Base-by-base conservation (phyloP, 1,140 invertebrate species). In the Anthonomus grandis region DNA sequence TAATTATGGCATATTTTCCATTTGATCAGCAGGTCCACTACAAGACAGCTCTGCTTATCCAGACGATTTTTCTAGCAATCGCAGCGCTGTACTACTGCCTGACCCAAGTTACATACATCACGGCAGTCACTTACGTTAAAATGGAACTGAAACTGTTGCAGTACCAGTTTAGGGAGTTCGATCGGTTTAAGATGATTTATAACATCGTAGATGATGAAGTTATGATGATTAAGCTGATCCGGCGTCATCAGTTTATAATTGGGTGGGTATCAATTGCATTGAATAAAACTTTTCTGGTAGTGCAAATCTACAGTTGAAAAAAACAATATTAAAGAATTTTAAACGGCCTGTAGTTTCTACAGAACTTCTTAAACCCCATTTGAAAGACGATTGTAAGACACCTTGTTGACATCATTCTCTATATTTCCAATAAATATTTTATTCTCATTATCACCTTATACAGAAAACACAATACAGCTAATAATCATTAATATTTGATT, bases 1-100 rank as follows among this genome's bases (percentile, higher is more conserved):
- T 45, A 17, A 19, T 52, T 37, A 21, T 52, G 39, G 27, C 34
- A 5, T 27, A 38, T 52, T 50, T 50, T 23, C 48, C 48, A 18
- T 50, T 50, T 38, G 48, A 53, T 41, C 27, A 42, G 6, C 10
- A 45, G 21, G 12, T 24, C 12, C 5, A 42, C 17, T 44, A 53
- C 24, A n/a, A 13, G 22, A 10, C 24, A 31, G 44, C 41, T 19
- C 18, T 53, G 15, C 19, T 31, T 19, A 17, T 42, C 22, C 51
- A 53, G 34, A 21, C 12, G 21, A 34, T 38, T 6, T 50, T 25
- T 12, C 4, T 50, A 4, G 19, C 1, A 23, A n/a, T 50, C n/a
- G 48, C 34, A 1, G n/a, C 17, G n/a, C 10, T 23, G 1, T 50
- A 50, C 25, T 50, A 38, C 22, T 50, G 48, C 19, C 37, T 50